These are phyloP conservation scores for Rhabdomys pumilio DNA, from an alignment of 2,797 vertebrate species.

Conservation along the genomic window DNA sequence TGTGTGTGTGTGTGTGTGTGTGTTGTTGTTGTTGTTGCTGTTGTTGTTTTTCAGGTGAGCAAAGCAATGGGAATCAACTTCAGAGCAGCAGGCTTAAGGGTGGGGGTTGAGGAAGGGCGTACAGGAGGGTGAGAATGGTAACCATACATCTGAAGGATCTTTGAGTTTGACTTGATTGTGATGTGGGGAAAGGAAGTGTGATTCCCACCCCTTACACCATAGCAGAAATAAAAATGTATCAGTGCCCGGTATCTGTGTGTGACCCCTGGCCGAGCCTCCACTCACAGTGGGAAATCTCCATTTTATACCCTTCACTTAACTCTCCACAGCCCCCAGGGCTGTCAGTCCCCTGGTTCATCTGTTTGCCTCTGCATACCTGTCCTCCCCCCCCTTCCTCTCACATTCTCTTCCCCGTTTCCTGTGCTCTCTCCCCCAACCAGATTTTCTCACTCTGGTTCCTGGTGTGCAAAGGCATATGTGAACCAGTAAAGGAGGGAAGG, in stretches of 20 bases:
- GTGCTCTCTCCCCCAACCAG: neutral
- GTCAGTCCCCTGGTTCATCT: neutral
- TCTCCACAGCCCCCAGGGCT: neutral
- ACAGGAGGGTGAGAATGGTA: neutral
- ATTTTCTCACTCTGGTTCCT: neutral
- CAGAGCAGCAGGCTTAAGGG: neutral
- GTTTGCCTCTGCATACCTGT: neutral
- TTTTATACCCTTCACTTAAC: slow-evolving; percentile 78
- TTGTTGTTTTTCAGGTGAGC: neutral
- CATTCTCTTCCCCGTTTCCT: neutral
- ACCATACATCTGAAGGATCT: neutral
- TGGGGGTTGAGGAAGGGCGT: neutral
- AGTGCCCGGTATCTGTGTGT: slow-evolving; percentile 89
- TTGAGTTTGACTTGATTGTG: neutral
- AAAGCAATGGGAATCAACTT: neutral
- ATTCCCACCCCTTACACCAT: slow-evolving; percentile 73
- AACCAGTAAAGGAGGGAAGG: neutral
- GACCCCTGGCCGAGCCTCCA: slow-evolving; percentile 86
- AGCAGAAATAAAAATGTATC: slow-evolving; percentile 93
- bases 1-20: too few species aligned
- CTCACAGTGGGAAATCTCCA: slow-evolving; percentile 86
- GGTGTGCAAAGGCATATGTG: too few species aligned
- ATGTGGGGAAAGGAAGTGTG: neutral
- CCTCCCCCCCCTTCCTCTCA: neutral
- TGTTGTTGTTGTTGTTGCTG: too few species aligned